These are phyloP conservation scores for Drosophila athabasca DNA, from an alignment of 1,140 invertebrate genomes.

Conservation along the genomic window DNA sequence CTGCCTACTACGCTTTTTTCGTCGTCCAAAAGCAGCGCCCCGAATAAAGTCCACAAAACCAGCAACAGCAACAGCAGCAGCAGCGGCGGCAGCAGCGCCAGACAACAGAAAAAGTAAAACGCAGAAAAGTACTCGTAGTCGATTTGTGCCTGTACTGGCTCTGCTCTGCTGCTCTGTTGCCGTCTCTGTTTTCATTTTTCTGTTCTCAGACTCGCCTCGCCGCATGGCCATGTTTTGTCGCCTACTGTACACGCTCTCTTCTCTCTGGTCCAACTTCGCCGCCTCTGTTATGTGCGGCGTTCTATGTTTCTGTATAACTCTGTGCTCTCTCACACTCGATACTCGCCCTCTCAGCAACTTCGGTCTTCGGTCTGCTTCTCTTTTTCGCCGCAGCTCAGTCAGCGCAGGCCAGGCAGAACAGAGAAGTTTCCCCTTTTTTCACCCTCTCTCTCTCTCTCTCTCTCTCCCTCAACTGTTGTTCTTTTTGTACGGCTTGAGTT, in stretches of 20 bases:
- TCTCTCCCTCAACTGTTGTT: neutral
- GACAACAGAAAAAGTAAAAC: slow-evolving; percentile 20
- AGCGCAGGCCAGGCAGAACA: neutral
- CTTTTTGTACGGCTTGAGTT: slow-evolving; percentile 73
- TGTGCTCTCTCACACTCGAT: neutral
- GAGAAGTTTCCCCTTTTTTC: slow-evolving; percentile 38
- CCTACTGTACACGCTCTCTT: slow-evolving; percentile 68
- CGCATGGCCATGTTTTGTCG: slow-evolving; percentile 71
- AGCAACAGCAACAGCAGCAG: slow-evolving; percentile 22
- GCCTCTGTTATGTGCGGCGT: slow-evolving; percentile 56
- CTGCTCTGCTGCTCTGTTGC: slow-evolving; percentile 15
- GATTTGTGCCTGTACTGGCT: slow-evolving; percentile 10
- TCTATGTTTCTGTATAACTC: slow-evolving; percentile 59
- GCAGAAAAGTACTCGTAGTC: slow-evolving; percentile 27
- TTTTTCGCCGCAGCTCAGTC: no score
- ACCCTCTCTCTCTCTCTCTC: no score
- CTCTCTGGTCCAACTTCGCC: slow-evolving; percentile 30
- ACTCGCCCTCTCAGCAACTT: slow-evolving; percentile 23
- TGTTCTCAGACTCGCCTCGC: slow-evolving; percentile 54
- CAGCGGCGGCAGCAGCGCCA: slow-evolving; percentile 1
- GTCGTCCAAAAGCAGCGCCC: slow-evolving; percentile 29
- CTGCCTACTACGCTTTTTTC: slow-evolving; percentile 51
- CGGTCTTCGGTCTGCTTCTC: neutral
- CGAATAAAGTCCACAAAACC: slow-evolving; percentile 19
- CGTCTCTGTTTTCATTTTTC: slow-evolving; percentile 56